Evolutionary conservation across 2,797 vertebrate genomes (phyloP).

Genomic region (Phataginus tricuspis): DNA sequence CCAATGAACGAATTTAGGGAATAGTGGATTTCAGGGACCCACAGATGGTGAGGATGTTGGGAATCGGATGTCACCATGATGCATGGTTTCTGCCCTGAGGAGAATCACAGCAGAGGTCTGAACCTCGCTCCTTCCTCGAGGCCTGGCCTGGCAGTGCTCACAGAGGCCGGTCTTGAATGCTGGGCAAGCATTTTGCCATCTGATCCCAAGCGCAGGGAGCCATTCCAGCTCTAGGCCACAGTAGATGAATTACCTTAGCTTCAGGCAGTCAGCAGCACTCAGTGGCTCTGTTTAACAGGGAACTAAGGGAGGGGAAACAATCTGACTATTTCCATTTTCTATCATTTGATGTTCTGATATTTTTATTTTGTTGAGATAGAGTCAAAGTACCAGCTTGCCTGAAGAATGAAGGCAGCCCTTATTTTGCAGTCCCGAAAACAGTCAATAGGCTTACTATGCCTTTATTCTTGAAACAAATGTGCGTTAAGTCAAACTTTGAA

Average conservation of each 20-base stretch:
- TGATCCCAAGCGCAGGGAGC: neutral
- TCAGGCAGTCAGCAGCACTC: neutral
- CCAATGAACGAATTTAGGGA: neutral
- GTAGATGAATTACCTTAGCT: neutral
- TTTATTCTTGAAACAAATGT: neutral
- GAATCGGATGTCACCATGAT: neutral
- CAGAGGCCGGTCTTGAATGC: neutral
- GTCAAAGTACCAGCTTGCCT: neutral
- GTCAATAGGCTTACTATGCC: neutral
- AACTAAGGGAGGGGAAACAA: neutral
- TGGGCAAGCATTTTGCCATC: neutral
- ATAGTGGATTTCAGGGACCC: neutral
- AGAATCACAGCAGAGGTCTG: neutral
- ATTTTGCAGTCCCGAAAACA: neutral
- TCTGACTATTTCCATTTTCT: neutral
- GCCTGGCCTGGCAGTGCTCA: neutral
- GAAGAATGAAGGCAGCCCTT: neutral
- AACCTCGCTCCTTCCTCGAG: neutral
- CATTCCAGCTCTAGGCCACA: neutral
- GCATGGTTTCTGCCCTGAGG: neutral
- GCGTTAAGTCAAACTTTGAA: constrained; percentile 17
- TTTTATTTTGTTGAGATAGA: neutral
- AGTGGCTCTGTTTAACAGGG: neutral
- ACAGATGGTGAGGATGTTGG: neutral
- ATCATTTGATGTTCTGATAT: neutral